Percentiles rank a stretch among this genome's conserved stretches.
These are phyloP conservation scores for Gambusia holbrooki DNA, from an alignment of 2,113 vertebrate genomes.

Conservation along the genomic window DNA sequence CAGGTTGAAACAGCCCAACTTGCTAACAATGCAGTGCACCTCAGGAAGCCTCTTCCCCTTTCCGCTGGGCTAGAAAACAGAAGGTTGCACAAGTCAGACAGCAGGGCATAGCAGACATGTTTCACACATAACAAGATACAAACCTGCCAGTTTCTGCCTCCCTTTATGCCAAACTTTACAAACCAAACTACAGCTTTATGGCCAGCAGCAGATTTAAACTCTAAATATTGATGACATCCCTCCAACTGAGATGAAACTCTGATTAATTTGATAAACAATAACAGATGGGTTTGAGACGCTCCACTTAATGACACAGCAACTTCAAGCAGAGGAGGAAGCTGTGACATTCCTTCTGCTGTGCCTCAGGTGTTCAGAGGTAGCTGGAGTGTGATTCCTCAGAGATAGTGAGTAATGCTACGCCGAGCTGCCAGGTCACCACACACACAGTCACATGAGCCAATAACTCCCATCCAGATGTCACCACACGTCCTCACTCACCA, in stretches of 20 bases:
- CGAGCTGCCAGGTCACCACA: slow-evolving; percentile 34
- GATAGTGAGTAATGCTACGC: slow-evolving; percentile 57
- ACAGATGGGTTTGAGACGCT: background rate
- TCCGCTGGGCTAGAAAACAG: slow-evolving; percentile 82
- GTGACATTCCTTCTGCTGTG: slow-evolving; percentile 51
- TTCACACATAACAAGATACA: background rate
- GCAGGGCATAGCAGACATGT: background rate
- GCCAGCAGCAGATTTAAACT: slow-evolving; percentile 4
- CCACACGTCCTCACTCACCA: slow-evolving; percentile 83
- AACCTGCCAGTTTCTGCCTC: background rate
- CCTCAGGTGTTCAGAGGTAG: slow-evolving; percentile 52
- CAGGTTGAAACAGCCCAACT: slow-evolving; percentile 96
- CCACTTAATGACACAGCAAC: slow-evolving; percentile 2
- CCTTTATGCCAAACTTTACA: background rate
- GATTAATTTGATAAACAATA: slow-evolving; percentile 14
- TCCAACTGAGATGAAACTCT: background rate
- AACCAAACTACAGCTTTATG: background rate
- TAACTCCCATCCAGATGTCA: slow-evolving; percentile 24
- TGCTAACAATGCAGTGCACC: slow-evolving; percentile 96
- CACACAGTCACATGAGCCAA: slow-evolving; percentile 6
- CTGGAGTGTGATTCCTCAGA: slow-evolving; percentile 59
- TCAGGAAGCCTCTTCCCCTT: slow-evolving; percentile 96
- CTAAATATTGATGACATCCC: slow-evolving; percentile 5
- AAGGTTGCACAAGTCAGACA: slow-evolving; percentile 31
- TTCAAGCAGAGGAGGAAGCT: slow-evolving; percentile 6